A percentile compares a stretch with the other conserved stretches of the same genome.
These are phyloP conservation scores for Manis javanica DNA, from an alignment of 2,797 vertebrate species.

Conservation along the genomic window DNA sequence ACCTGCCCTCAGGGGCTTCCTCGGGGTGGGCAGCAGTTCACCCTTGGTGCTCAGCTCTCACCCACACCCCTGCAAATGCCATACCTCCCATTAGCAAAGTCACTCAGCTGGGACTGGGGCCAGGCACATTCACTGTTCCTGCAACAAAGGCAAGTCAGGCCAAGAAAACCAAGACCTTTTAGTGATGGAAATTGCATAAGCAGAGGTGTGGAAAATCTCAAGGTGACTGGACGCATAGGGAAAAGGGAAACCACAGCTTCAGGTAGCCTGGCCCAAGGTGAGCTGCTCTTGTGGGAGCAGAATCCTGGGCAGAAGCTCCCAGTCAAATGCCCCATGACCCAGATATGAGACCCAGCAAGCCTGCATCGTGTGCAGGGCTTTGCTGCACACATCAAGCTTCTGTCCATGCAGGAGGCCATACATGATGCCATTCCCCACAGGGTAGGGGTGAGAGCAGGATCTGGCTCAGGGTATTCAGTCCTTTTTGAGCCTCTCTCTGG, in stretches of 20 bases:
- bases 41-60: background rate
- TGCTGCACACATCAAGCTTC: background rate
- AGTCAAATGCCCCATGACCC: background rate
- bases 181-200: background rate
- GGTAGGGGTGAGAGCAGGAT: background rate
- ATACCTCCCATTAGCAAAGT: background rate
- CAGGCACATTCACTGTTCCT: background rate
- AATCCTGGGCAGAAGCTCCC: background rate
- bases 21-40: background rate
- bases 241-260: background rate
- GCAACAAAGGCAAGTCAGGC: background rate
- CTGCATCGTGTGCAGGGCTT: too few species aligned
- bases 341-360: background rate
- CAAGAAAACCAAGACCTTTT: background rate
- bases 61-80: background rate
- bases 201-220: background rate
- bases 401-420: background rate
- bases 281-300: background rate
- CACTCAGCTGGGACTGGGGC: background rate
- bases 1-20: background rate
- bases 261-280: background rate
- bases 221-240: background rate
- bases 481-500: background rate
- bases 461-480: background rate
- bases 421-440: rapidly evolving